phyloP scores from a whole-genome alignment of 2,888 invertebrate species.

The Acanthoscelides obtectus region DNA sequence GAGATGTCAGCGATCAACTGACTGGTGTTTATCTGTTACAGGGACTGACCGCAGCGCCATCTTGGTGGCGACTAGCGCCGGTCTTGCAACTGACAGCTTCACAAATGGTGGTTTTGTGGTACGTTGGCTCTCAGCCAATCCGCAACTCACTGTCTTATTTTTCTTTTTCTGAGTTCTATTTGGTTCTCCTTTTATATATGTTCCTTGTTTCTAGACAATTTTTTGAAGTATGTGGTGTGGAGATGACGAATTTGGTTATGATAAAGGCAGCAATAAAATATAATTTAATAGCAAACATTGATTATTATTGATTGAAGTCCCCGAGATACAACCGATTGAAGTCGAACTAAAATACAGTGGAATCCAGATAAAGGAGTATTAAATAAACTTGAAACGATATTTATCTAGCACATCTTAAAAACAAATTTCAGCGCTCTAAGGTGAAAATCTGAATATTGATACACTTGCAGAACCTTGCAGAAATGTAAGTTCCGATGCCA shows the following conservation, averaged over 20 bases:
- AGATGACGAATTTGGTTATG: not conserved
- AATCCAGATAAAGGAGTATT: no score
- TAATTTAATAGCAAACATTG: no score
- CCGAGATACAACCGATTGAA: no score
- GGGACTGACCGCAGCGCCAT: constrained; percentile 50
- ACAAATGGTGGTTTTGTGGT: constrained; percentile 50
- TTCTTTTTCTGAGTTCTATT: constrained; percentile 13
- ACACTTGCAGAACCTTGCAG: no score
- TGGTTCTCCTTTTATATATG: constrained; percentile 16
- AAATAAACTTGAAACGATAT: no score
- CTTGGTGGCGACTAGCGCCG: constrained; percentile 47
- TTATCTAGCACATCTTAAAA: no score
- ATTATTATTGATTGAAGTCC: no score
- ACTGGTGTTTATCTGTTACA: constrained; percentile 47
- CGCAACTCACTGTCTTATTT: constrained; percentile 30
- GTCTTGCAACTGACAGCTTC: constrained; percentile 39
- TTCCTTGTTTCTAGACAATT: not conserved
- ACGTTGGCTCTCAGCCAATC: constrained; percentile 41
- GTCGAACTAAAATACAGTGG: no score
- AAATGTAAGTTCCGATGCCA: no score
- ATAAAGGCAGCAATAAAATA: not conserved
- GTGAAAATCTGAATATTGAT: no score
- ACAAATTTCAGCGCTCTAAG: no score
- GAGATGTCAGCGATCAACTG: constrained; percentile 24
- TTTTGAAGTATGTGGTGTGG: not conserved